These are phyloP conservation scores for Tridacna crocea DNA, from an alignment of 2,888 invertebrate species.

Conservation along the genomic window DNA sequence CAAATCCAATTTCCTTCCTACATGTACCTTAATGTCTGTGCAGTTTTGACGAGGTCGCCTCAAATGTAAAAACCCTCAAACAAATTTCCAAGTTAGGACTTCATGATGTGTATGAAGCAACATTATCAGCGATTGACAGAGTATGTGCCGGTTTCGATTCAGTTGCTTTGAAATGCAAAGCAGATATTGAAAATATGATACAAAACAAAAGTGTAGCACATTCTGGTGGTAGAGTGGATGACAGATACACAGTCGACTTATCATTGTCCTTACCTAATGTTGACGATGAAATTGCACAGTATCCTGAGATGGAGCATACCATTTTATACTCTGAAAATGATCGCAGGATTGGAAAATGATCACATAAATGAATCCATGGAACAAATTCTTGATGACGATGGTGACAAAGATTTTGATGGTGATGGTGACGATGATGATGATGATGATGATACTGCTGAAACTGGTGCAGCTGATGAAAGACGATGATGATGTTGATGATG, in stretches of 20 bases:
- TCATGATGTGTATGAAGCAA: neutral
- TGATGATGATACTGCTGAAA: neutral
- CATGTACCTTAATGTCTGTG: no score
- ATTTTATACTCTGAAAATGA: slow-evolving; percentile 7
- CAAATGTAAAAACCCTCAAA: slow-evolving; percentile 8
- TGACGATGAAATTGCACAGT: slow-evolving; percentile 10
- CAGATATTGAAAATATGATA: no score
- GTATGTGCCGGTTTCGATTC: slow-evolving; percentile 11
- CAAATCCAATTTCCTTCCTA: no score
- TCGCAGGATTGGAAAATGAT: no score
- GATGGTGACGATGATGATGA: neutral
- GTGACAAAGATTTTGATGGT: neutral
- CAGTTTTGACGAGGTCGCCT: no score
- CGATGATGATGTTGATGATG: neutral
- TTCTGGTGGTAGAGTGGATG: no score
- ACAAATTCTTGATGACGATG: neutral
- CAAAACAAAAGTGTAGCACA: no score
- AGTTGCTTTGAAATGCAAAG: neutral
- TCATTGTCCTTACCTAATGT: slow-evolving; percentile 13
- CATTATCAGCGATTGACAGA: slow-evolving; percentile 23
- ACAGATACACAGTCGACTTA: no score
- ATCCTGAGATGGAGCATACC: slow-evolving; percentile 8
- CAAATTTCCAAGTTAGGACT: slow-evolving; percentile 15
- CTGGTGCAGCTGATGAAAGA: neutral
- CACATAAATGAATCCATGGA: neutral